Evolutionary conservation across 1,140 invertebrate genomes (phyloP), one percentile per base, ranked within the genome.

Genomic region (Drosophila lacteicornis): DNA sequence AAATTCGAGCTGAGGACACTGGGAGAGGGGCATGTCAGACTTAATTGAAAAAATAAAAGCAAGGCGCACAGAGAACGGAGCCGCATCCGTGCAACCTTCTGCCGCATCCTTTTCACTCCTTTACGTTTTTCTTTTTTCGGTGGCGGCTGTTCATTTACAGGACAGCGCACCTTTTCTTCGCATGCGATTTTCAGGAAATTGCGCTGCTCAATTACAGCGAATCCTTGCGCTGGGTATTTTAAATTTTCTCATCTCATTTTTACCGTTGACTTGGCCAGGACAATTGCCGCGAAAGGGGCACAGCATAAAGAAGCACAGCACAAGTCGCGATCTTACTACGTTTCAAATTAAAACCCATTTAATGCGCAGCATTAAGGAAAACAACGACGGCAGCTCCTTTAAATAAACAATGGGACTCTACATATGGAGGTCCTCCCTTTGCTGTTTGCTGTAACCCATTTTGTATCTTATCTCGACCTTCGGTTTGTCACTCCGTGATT

Each of bases 311-410:
- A 51, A 27, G 51, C 50, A 59, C 56, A 56, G 27, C 33, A 68
- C 58, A 49, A 40, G 58, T 79, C 55, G 67, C 51, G 49, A 69
- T 65, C 49, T 59, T 79, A 88, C 82, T 88, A 90, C 85, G 85
- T 85, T 82, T 85, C 78, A 85, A 85, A 88, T 85, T 90, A 85
- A 91, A 88, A 69, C 78, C 67, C 86, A 88, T 88, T 88, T 88
- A 88, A 82, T 79, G 85, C 85, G 79, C 86, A 81, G 70, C 78
- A 79, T 67, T 62, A 79, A 59, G 33, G 73, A 70, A 50, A 80
- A 73, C 49, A 58, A 51, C 53, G 42, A 65, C 42, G 30, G 42
- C 42, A 58, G 60, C 60, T 59, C 56, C 75, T 74, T 79, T 85
- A 43, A 79, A 58, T 85, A 81, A 85, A 88, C 79, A 88, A 79